Evolutionary conservation across 2,113 vertebrate species (phyloP), one percentile per base, ranked within the genome.

Genomic region (Acanthochromis polyacanthus): DNA sequence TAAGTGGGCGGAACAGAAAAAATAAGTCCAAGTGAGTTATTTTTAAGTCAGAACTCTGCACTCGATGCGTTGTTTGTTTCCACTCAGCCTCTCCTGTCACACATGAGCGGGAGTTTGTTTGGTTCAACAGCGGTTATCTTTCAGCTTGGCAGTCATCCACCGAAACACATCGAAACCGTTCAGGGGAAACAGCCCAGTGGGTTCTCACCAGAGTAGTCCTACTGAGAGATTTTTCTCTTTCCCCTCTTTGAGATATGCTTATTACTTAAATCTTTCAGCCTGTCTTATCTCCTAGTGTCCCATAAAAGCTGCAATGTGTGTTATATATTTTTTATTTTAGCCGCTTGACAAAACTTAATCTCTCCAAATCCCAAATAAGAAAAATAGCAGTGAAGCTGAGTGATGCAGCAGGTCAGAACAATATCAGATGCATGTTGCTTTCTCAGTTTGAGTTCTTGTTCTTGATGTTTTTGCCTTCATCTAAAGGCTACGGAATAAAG

Each of bases 51-150:
- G 68, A 48, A 51, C 40, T 80, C 71, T 78, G 20, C 38, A 57
- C 43, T 78, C 43, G 46, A 69, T 75, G 50, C 2, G 1, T 65
- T 70, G 70, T 80, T 82, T 80, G 76, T 85, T 84, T 84, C 82
- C 75, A 61, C 87, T 71, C 15, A 48, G 66, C 71, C 67, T 86
- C 75, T 22, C 25, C 45, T 62, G 65, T 85, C 82, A 87, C 82
- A 85, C 70, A 75, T 55, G 53, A 80, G 72, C 70, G 63, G 70
- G 43, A 72, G 60, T 25, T 69, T 75, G 72, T 83, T 75, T 58
- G 79, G 69, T 83, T 68, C 12, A 32, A 66, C 80, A 68, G 82
- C 30, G 17, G 51, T 69, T 89, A 78, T 75, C 76, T 83, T 80
- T 87, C 52, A 1, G 65, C 57, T 68, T 58, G 75, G 74, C 74